These are phyloP conservation scores for Prunella himalayana DNA, from an alignment of 2,113 vertebrate genomes.

Conservation along the genomic window DNA sequence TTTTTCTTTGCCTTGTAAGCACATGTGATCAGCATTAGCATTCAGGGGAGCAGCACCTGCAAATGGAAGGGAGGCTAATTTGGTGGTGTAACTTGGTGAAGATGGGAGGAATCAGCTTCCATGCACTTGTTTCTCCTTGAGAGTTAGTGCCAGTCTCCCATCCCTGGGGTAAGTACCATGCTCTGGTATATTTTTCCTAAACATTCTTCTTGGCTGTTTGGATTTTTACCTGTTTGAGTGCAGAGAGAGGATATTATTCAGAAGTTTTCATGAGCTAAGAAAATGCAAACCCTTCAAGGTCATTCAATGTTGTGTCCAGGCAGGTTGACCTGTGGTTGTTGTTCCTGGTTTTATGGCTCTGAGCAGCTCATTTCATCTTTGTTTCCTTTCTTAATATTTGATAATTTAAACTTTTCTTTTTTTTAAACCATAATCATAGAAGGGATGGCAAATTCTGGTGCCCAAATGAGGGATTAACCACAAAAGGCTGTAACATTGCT, in stretches of 20 bases:
- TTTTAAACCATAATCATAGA: background rate
- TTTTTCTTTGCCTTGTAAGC: conserved; percentile 43
- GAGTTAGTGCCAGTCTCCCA: background rate
- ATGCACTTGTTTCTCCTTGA: background rate
- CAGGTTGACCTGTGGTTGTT: background rate
- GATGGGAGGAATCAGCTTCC: background rate
- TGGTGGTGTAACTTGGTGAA: background rate
- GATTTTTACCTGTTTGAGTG: background rate
- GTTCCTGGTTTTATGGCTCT: background rate
- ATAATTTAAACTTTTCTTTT: background rate
- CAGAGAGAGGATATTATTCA: background rate
- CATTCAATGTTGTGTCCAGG: background rate
- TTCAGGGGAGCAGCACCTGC: conserved; percentile 33
- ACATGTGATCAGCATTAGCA: conserved; percentile 24
- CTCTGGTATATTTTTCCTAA: background rate
- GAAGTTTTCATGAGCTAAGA: background rate
- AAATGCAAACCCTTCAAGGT: background rate
- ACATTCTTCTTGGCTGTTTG: background rate
- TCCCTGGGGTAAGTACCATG: background rate
- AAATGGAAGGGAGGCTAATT: background rate
- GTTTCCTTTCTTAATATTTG: background rate
- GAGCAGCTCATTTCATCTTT: background rate
- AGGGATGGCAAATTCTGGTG: background rate
- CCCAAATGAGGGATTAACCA: background rate
- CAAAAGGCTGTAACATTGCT: background rate